Evolutionary conservation across 2,113 vertebrate genomes (phyloP).

Genomic region (Stigmatopora argus): DNA sequence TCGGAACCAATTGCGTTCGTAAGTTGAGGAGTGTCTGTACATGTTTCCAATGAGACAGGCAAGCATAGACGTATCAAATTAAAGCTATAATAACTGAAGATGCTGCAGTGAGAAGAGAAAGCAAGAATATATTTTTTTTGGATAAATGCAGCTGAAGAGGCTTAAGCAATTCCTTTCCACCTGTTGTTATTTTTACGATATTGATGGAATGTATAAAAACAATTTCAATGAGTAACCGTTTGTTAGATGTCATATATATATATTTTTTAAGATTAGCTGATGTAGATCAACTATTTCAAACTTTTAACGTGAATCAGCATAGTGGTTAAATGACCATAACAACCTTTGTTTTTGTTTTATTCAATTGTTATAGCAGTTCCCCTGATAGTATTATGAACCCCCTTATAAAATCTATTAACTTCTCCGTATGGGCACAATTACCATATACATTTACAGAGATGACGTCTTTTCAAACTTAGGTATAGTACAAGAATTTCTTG

Average conservation of each 20-base stretch:
- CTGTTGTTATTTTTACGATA: neutral
- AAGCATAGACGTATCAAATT: slow-evolving; percentile 1
- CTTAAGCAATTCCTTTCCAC: slow-evolving; percentile 19
- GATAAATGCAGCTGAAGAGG: neutral
- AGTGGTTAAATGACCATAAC: no score
- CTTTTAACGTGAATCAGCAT: no score
- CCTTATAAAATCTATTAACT: no score
- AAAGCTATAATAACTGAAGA: neutral
- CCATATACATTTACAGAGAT: neutral
- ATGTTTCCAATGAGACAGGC: slow-evolving; percentile 19
- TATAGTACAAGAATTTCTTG: neutral
- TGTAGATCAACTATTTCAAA: neutral
- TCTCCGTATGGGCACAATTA: no score
- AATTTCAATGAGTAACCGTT: neutral
- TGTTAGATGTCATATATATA: neutral
- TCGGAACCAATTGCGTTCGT: no score
- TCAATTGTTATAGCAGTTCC: neutral
- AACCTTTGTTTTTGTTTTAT: neutral
- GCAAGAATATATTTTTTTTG: slow-evolving; percentile 1
- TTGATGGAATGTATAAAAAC: neutral
- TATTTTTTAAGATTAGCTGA: neutral
- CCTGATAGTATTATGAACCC: no score
- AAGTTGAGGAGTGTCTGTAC: no score
- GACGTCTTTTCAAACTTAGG: neutral
- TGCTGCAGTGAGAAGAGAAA: slow-evolving; percentile 3